These are phyloP conservation scores for Camponotus pennsylvanicus DNA, from an alignment of 1,140 invertebrate species.

Conservation along the genomic window DNA sequence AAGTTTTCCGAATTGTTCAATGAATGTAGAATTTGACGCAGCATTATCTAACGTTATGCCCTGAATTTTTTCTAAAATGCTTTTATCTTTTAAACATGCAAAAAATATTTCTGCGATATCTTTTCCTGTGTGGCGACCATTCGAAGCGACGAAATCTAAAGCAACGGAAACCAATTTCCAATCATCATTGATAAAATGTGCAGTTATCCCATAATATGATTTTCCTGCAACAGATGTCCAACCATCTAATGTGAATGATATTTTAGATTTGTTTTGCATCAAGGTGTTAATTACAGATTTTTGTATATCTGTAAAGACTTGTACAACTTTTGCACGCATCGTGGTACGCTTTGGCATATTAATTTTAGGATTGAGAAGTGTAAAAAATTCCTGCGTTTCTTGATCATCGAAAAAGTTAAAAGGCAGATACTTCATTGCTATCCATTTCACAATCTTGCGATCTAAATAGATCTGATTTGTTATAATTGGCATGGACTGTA, in stretches of 20 bases:
- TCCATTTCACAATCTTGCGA: conserved; percentile 12
- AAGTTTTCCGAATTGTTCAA: background rate
- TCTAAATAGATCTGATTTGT: background rate
- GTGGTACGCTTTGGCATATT: background rate
- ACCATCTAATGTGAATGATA: conserved; percentile 4
- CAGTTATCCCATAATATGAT: conserved; percentile 18
- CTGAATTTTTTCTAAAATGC: background rate
- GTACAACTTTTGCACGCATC: background rate
- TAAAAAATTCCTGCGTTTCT: background rate
- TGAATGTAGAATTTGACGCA: too few relatives aligned
- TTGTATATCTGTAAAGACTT: conserved; percentile 4
- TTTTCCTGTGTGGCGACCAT: conserved; percentile 5
- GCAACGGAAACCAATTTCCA: background rate
- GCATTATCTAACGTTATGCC: background rate
- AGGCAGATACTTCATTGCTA: background rate
- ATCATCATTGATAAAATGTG: conserved; percentile 2
- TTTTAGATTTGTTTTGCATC: background rate
- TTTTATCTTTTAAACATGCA: background rate
- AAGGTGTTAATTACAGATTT: background rate
- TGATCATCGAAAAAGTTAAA: conserved; percentile 10
- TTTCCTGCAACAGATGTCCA: conserved; percentile 6
- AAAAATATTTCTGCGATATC: conserved; percentile 6
- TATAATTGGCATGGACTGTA: background rate
- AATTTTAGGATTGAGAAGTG: background rate
- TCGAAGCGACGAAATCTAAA: conserved; percentile 1